phyloP scores from a whole-genome alignment of 2,888 invertebrate species.

The Stenchaetothrips biformis region DNA sequence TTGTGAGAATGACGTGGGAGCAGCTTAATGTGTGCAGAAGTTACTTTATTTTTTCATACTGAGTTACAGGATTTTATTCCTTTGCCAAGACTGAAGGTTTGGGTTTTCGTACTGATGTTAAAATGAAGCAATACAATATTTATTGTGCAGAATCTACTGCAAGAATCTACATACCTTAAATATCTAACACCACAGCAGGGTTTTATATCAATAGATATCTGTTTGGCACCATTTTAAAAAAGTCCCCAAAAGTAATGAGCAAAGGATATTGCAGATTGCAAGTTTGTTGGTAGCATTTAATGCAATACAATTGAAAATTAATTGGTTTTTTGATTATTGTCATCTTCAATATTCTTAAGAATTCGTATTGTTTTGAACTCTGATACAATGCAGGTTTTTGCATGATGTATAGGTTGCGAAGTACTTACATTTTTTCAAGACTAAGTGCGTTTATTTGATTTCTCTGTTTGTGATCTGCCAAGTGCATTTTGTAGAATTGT shows the following conservation, averaged over 20 bases:
- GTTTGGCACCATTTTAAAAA: no score
- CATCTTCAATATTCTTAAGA: neutral
- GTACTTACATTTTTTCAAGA: slow-evolving; percentile 4
- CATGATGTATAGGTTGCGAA: neutral
- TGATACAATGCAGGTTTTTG: neutral
- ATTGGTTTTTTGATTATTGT: no score
- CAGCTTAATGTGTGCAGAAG: neutral
- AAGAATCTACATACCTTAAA: no score
- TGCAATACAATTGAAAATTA: neutral
- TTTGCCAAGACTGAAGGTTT: slow-evolving; percentile 15
- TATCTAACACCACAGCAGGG: no score
- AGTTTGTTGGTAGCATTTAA: neutral
- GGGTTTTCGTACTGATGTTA: neutral
- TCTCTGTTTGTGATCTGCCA: neutral
- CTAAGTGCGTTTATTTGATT: neutral
- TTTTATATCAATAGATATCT: no score
- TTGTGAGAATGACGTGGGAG: neutral
- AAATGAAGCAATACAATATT: neutral
- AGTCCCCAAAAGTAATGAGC: no score
- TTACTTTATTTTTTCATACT: slow-evolving; percentile 24
- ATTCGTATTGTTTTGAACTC: neutral
- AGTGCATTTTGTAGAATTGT: neutral
- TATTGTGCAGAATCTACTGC: no score
- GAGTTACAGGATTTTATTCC: slow-evolving; percentile 17
- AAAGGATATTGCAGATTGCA: no score